Base-by-base conservation (phyloP, 2,888 invertebrate species). In the Cancer borealis region DNA sequence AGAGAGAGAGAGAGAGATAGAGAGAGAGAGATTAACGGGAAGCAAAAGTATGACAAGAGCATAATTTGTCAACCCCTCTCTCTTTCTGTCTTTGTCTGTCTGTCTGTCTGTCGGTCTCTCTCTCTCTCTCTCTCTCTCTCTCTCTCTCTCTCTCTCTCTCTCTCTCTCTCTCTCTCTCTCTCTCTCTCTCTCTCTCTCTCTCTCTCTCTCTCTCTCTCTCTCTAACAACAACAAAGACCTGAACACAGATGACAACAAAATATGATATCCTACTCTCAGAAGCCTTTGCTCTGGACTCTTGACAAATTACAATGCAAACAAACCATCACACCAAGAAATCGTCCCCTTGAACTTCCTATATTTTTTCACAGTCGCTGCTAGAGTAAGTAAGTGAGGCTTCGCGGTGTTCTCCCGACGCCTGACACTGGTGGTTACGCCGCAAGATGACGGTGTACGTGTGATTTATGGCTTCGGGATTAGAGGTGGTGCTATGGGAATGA, bases 171-270 rank as follows among this genome's bases (percentile, higher is more conserved):
- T 54, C 54, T 54, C 54, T 54, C 54, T 54, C 54, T 54, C 14
- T 14, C 14, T 14, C n/a, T 66, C 66, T n/a, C n/a, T n/a, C n/a
- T 66, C 66, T 21, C 66, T 66, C 66, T 66, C 66, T 66, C 66
- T 66, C 66, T 66, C 66, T 66, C 66, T 66, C 66, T 54, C 66
- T 66, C 66, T 66, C 66, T 66, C n/a, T n/a, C n/a, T n/a, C n/a
- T n/a, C n/a, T n/a, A 21, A n/a, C 17, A 66, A 14, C 12, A 14
- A 66, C 66, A 66, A 14, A 66, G 17, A 66, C n/a, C 6, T 3
- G 1, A 66, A 66, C n/a, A 54, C 54, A 54, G 12, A 54, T 39
- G 39, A 39, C 39, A 39, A 39, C 39, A 39, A 39, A 39, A 39
- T 2, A 39, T 39, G 0, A 39, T 39, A 39, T 0, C 39, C 39